Base-by-base conservation (phyloP, 2,797 vertebrate genomes). In the Cirrhinus molitorella region DNA sequence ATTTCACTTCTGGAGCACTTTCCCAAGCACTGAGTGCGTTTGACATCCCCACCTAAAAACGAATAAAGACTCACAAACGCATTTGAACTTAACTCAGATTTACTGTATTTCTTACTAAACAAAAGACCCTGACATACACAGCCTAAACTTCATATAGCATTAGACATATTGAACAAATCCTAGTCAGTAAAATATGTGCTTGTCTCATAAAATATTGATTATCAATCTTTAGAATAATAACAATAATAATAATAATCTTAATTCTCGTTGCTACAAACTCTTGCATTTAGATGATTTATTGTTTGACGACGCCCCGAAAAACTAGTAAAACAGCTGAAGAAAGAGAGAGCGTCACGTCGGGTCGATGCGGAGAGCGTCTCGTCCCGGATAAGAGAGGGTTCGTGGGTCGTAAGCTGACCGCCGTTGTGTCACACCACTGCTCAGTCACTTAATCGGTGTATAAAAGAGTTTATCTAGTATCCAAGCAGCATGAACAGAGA, bases 101-200 rank as follows among this genome's bases (percentile, higher is more conserved):
- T 89, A 87, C 85, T 89, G 81, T 84, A 89, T 89, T 88, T 87
- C 79, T 83, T 88, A 86, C 86, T 89, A 93, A 91, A 91, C 82
- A 89, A 85, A 92, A 91, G 85, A 90, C 84, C 86, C 89, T 84
- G 85, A 92, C 83, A 88, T 86, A 90, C 85, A 91, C 85, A 90
- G 86, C 85, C 89, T 92, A 94, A 89, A 89, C 75, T 71, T 88
- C 83, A 88, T 89, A 93, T 87, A 94, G 72, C 90, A 91, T 88
- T 89, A 90, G 86, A 89, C 81, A 90, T 91, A 91, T 87, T 81
- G 86, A 92, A 93, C 85, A 93, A 88, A 90, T 89, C 86, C 78
- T 94, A 93, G 66, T 89, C 87, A 91, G 91, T 92, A 91, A 94
- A 94, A 94, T 93, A 94, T 94, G 94, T 94, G 93, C 93, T 95